phyloP scores from a whole-genome alignment of 2,888 invertebrate species.

The Standfussiana lucernea region DNA sequence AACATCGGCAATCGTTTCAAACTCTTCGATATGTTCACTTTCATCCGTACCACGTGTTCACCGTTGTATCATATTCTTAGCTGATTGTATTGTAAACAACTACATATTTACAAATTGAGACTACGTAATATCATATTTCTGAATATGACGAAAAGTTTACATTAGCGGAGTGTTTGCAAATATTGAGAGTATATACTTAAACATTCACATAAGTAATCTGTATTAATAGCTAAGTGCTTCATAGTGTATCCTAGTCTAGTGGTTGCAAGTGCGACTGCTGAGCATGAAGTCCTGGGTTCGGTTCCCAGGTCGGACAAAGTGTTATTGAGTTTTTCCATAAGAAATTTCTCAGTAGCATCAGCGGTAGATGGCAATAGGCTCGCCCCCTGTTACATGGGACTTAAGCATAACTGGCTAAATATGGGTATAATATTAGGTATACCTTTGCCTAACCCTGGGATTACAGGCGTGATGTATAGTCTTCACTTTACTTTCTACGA shows the following conservation, averaged over 20 bases:
- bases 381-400: too few species aligned
- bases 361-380: too few species aligned
- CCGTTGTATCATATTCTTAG: neutral
- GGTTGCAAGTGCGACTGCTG: too few species aligned
- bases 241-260: neutral
- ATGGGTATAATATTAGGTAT: too few species aligned
- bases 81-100: neutral
- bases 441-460: too few species aligned
- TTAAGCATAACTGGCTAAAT: too few species aligned
- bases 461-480: too few species aligned
- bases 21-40: neutral
- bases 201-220: neutral
- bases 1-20: too few species aligned
- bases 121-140: slow-evolving; percentile 30
- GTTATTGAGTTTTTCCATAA: too few species aligned
- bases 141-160: slow-evolving; percentile 20
- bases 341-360: too few species aligned
- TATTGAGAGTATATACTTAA: slow-evolving; percentile 21
- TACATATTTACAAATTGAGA: slow-evolving; percentile 14
- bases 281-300: too few species aligned
- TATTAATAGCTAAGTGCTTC: neutral
- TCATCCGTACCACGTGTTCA: neutral
- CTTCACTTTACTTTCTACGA: neutral
- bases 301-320: too few species aligned
- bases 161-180: slow-evolving; percentile 33